Evolutionary conservation across 2,113 vertebrate genomes (phyloP), one percentile per base, ranked within the genome.

Genomic region (Struthio camelus): DNA sequence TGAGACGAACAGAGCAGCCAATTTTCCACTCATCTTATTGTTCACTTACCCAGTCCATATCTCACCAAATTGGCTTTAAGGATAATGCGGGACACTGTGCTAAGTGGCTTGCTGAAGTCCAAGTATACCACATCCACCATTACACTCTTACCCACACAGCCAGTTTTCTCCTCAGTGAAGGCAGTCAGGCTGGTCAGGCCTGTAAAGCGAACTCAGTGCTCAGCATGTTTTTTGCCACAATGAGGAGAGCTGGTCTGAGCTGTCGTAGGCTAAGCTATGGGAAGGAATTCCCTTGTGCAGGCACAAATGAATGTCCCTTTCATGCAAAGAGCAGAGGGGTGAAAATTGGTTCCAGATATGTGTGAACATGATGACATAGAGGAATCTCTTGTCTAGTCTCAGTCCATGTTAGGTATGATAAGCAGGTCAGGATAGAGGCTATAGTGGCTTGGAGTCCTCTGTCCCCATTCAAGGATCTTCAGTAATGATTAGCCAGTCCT

Each of bases 401-500:
- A 72, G 19, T n/a, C 25, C 9, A 4, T 38, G 32, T 51, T 72
- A 78, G 0, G 0, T 54, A 15, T 5, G 8, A 58, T n/a, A 62
- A 19, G 56, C 17, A 50, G 15, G 4, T 40, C 15, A 36, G 54
- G 12, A 38, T 2, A 36, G 40, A 76, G 6, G 10, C 10, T 54
- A 15, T 75, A 8, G 64, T 80, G 82, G 32, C 36, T 44, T 50
- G 18, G 34, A 54, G 16, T n/a, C 8, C 72, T 23, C 19, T 87
- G 3, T 64, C 8, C 20, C 22, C 3, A 4, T 7, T 65, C n/a
- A 84, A 67, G 23, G 11, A n/a, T 76, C 65, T 75, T 84, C 8
- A 25, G 22, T 5, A 76, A 38, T 23, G 6, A n/a, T 81, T 42
- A 72, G 19, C 5, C 24, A 95, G 14, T 12, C 2, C 3, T 30